A percentile compares a stretch with the other conserved stretches of the same genome.
Evolutionary conservation across 2,888 invertebrate species (phyloP).

Genomic region (Mycalesis mineus): DNA sequence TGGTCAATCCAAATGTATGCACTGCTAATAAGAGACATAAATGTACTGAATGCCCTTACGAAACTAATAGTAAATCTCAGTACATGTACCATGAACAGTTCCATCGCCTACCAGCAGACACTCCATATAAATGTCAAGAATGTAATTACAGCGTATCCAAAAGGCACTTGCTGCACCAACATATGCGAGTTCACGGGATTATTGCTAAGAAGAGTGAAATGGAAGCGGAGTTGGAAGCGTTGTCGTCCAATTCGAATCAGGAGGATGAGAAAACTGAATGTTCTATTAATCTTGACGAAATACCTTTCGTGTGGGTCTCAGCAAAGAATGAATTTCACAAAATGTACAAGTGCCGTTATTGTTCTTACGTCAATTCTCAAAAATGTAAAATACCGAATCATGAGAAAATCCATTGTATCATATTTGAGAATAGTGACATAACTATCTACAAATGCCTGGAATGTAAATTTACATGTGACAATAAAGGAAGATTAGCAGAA

Average conservation of each 20-base stretch:
- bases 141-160: conserved; percentile 91
- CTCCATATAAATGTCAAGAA: conserved; percentile 87
- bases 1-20: conserved; percentile 38
- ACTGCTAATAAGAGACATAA: conserved; percentile 83
- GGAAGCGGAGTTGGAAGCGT: conserved; percentile 62
- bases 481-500: conserved; percentile 82
- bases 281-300: conserved; percentile 75
- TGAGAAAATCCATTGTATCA: conserved; percentile 85
- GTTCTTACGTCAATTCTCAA: conserved; percentile 90
- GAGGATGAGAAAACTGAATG: conserved; percentile 40
- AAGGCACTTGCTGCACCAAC: conserved; percentile 88
- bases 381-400: conserved; percentile 89
- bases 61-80: conserved; percentile 91
- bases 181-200: conserved; percentile 86
- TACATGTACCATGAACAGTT: conserved; percentile 92
- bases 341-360: conserved; percentile 90
- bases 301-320: conserved; percentile 87
- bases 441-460: conserved; percentile 83
- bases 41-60: conserved; percentile 89
- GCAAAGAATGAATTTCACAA: conserved; percentile 85
- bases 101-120: conserved; percentile 83
- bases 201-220: conserved; percentile 62
- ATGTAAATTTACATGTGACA: conserved; percentile 88
- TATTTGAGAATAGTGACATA: conserved; percentile 71
- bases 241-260: conserved; percentile 39